A percentile compares a stretch with the other conserved stretches of the same genome.
Conservation (phyloP, 2,888 invertebrate species). For the Camponotus fellah region DNA sequence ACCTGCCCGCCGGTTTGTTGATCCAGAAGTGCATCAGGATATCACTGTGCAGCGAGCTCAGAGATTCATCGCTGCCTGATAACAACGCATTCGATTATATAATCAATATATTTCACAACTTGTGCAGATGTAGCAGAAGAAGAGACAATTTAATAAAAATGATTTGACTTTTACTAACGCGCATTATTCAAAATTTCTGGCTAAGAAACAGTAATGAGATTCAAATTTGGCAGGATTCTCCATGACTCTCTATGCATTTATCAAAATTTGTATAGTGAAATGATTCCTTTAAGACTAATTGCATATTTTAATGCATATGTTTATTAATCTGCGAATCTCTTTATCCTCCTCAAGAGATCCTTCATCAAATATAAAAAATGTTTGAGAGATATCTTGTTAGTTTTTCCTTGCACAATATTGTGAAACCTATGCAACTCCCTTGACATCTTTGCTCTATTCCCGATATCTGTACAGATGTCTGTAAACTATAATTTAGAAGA, state of each 20-base stretch:
- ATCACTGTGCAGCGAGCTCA: conserved; percentile 21
- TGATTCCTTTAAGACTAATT: no score
- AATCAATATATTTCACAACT: background rate
- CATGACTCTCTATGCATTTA: no score
- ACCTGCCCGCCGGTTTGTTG: conserved; percentile 92
- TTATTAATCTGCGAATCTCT: no score
- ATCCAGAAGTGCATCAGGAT: conserved; percentile 94
- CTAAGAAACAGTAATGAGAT: background rate
- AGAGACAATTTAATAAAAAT: background rate
- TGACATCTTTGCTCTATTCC: background rate
- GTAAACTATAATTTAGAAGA: background rate
- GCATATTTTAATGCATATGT: no score
- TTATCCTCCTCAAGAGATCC: no score
- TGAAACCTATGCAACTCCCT: background rate
- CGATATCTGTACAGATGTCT: background rate
- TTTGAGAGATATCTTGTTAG: background rate
- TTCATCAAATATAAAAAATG: no score
- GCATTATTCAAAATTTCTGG: background rate
- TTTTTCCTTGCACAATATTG: background rate
- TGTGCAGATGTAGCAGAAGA: background rate
- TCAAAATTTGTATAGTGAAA: no score
- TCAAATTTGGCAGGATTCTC: no score
- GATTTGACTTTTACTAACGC: background rate
- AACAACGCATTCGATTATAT: background rate
- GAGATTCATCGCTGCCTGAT: conserved; percentile 38